These are phyloP conservation scores for Zaprionus vittiger DNA, from an alignment of 1,140 invertebrate species.

Conservation along the genomic window DNA sequence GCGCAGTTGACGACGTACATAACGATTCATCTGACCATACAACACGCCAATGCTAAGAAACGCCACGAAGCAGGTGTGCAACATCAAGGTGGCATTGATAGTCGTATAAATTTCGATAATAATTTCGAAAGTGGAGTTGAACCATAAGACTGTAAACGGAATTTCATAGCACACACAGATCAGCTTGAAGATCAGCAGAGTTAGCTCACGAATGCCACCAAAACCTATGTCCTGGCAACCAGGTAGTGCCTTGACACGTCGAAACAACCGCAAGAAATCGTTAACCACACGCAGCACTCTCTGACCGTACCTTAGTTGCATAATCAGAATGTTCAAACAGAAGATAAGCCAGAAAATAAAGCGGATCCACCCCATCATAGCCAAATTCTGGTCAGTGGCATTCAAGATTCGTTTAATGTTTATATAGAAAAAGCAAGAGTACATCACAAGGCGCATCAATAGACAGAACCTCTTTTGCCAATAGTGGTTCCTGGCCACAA, in stretches of 20 bases:
- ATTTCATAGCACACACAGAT: constrained; percentile 50
- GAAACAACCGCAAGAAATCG: constrained; percentile 54
- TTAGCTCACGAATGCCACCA: constrained; percentile 52
- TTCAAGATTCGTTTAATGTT: no score
- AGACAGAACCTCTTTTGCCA: constrained; percentile 55
- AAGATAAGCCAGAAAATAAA: constrained; percentile 1
- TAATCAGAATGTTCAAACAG: constrained; percentile 34
- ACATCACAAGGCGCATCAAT: constrained; percentile 9
- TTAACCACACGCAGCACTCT: constrained; percentile 54
- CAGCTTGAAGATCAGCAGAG: constrained; percentile 45
- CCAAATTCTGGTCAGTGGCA: no score
- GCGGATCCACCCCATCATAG: no score
- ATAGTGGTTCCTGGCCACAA: constrained; percentile 30
- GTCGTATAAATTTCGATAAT: constrained; percentile 28
- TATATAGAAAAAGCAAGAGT: no score
- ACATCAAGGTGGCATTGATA: constrained; percentile 41
- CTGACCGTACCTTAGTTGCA: constrained; percentile 52
- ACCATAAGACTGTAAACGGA: neutral
- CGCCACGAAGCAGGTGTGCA: constrained; percentile 56
- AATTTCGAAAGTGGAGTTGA: no score
- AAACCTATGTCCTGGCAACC: neutral
- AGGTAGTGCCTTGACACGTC: constrained; percentile 39
- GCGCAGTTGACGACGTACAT: constrained; percentile 38
- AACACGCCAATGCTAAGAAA: constrained; percentile 63
- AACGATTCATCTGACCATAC: constrained; percentile 54